Evolutionary conservation across 1,140 invertebrate species (phyloP).

Genomic region (Achatina immaculata): DNA sequence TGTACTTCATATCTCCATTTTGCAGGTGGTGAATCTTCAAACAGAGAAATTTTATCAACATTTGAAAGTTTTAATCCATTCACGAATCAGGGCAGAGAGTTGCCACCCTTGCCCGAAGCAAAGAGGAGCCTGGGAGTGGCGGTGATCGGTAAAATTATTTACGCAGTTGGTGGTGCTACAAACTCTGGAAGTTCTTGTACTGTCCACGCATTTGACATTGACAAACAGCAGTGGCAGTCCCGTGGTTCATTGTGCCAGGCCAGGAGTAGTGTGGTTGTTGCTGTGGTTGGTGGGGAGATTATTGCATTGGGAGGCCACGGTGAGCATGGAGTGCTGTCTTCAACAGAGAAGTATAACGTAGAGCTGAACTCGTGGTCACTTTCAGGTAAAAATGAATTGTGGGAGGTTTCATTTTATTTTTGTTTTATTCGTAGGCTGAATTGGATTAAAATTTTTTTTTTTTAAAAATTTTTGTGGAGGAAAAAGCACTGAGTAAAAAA

Average conservation of each 20-base stretch:
- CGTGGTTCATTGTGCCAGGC: conserved; percentile 23
- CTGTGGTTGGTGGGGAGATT: conserved; percentile 15
- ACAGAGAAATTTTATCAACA: conserved; percentile 35
- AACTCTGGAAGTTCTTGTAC: neutral
- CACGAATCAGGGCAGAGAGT: conserved; percentile 24
- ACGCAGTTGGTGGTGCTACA: conserved; percentile 37
- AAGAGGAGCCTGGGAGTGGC: conserved; percentile 40
- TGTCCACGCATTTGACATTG: conserved; percentile 41
- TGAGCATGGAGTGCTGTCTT: conserved; percentile 25
- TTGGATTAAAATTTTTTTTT: too few relatives aligned
- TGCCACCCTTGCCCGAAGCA: conserved; percentile 34
- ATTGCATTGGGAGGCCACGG: conserved; percentile 43
- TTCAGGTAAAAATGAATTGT: neutral
- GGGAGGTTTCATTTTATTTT: too few relatives aligned
- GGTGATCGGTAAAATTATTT: conserved; percentile 41
- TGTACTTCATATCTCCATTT: conserved; percentile 6
- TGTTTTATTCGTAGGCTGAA: neutral
- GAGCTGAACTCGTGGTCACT: conserved; percentile 38
- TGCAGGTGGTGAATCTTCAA: conserved; percentile 42
- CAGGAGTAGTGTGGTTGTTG: conserved; percentile 36
- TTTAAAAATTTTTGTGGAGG: too few relatives aligned
- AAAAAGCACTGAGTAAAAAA: too few relatives aligned
- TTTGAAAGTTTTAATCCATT: conserved; percentile 44
- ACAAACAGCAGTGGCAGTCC: conserved; percentile 38
- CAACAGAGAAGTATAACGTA: conserved; percentile 40